These are phyloP conservation scores for Hypercompe scribonia DNA, from an alignment of 2,888 invertebrate genomes.

Conservation along the genomic window DNA sequence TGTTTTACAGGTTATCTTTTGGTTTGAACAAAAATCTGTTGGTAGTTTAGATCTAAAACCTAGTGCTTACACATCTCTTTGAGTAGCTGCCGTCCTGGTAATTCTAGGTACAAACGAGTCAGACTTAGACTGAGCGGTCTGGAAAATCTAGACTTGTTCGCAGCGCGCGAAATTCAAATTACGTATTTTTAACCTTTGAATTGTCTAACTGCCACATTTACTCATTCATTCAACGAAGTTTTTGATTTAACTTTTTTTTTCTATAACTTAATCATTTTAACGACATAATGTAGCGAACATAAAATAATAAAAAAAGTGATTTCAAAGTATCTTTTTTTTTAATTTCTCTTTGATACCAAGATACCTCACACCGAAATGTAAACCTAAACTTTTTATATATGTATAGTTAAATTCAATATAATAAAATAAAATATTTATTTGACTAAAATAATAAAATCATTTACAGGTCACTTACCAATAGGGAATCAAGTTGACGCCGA, in stretches of 20 bases:
- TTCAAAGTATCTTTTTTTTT: background rate
- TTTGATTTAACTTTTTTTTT: no score
- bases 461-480: no score
- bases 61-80: slow-evolving; percentile 71
- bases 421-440: no score
- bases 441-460: no score
- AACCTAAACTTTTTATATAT: no score
- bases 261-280: background rate
- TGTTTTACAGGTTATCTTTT: background rate
- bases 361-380: no score
- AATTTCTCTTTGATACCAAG: no score
- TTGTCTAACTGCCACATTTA: background rate
- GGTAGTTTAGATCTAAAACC: slow-evolving; percentile 48
- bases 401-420: no score
- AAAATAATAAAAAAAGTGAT: background rate
- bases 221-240: no score
- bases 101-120: slow-evolving; percentile 76
- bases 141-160: slow-evolving; percentile 41
- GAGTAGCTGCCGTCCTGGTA: slow-evolving; percentile 74
- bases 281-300: background rate
- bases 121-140: slow-evolving; percentile 57
- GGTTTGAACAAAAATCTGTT: slow-evolving; percentile 51
- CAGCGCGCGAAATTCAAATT: slow-evolving; percentile 17
- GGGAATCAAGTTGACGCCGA: no score
- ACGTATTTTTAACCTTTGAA: background rate